These are phyloP conservation scores for Euthynnus affinis DNA, from an alignment of 2,797 vertebrate genomes.

Conservation along the genomic window DNA sequence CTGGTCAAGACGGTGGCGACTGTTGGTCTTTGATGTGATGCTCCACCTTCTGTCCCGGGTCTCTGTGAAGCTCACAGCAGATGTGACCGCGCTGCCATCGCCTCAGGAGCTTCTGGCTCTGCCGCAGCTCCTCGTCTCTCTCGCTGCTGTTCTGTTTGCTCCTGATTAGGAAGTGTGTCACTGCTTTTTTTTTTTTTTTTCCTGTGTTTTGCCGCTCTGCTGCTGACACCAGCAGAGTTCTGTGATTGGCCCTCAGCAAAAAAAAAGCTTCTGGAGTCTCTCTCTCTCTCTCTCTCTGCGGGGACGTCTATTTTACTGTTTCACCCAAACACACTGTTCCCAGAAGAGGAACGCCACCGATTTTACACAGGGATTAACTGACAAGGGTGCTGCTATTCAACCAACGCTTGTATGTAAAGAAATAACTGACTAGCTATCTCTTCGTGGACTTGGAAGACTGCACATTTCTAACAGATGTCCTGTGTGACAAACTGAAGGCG, in stretches of 20 bases:
- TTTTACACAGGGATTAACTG: background rate
- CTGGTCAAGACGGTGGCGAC: background rate
- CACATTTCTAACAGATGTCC: too few species aligned
- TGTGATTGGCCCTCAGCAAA: background rate
- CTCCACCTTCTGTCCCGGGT: conserved; percentile 6
- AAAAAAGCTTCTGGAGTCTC: background rate
- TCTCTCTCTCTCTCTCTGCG: too few species aligned
- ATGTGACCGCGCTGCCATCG: background rate
- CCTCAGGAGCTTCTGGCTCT: background rate
- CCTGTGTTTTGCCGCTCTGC: background rate
- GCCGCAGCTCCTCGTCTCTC: background rate
- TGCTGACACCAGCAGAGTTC: background rate
- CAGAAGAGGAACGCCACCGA: background rate
- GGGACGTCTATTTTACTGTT: background rate
- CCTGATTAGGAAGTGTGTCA: background rate
- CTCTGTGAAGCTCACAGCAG: background rate
- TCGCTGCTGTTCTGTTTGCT: background rate
- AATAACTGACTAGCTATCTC: too few species aligned
- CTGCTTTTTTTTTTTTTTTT: background rate
- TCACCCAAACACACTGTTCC: background rate
- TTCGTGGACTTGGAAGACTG: too few species aligned
- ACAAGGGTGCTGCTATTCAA: too few species aligned
- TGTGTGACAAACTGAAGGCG: too few species aligned
- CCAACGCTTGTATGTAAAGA: too few species aligned
- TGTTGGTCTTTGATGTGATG: background rate